Evolutionary conservation across 2,797 vertebrate species (phyloP), one percentile per base, ranked within the genome.

Genomic region (Pangasius mekongensis): DNA sequence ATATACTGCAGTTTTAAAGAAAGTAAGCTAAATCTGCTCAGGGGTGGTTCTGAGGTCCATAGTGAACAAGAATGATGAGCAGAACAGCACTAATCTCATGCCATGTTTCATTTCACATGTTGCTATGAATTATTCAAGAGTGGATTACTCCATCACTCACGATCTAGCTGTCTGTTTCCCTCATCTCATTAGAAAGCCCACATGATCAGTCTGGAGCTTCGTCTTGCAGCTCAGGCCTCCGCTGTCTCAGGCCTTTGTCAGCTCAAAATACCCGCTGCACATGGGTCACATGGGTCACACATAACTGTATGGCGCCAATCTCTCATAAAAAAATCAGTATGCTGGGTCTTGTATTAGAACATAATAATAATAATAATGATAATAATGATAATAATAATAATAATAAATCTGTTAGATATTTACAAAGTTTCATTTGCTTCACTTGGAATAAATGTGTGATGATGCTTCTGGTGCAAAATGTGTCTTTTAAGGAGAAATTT

Each of bases 101-200:
- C 89, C 91, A 90, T 90, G 90, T 92, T 90, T 91, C 89, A 89
- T 91, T 91, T 91, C 89, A 90, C 90, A 91, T 91, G 90, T 90
- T 90, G 91, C 84, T 89, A 92, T 92, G 90, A 91, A 92, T 92
- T 89, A 92, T 92, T 91, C 90, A 92, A 67, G 54, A 87, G 89
- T 86, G 89, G 89, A 91, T 91, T 89, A 91, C 86, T 89, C 87
- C 89, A 89, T 92, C 90, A 89, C 90, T 87, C 83, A 56, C 73
- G 83, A 88, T 87, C 90, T 87, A 80, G 85, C 91, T 88, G 89
- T 86, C 87, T 91, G 86, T 90, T 89, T 85, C 85, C 56, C 86
- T 47, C 47, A 36, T 82, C 89, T 89, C 91, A 90, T 91, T 92
- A 91, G 83, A 90, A 87, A 86, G 69, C 67, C 84, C 90, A 87